Base-by-base conservation (phyloP, 2,113 vertebrate genomes). In the Oryzias javanicus region DNA sequence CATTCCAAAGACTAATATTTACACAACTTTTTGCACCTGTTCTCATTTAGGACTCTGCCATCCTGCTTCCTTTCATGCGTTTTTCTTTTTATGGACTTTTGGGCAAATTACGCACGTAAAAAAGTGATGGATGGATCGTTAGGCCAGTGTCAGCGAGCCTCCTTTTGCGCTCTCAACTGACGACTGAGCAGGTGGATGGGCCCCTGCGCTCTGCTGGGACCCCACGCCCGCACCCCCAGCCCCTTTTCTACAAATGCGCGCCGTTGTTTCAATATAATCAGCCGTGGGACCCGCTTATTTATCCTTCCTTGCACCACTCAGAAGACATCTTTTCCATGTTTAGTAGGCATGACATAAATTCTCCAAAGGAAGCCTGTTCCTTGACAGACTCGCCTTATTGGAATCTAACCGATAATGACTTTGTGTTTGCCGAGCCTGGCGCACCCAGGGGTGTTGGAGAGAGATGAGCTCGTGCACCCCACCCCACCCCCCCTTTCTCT, bases 221-320 rank as follows among this genome's bases (percentile, higher is more conserved):
- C 60, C 57, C 73, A 49, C 64, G 65, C 64, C 62, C 68, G 54
- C 70, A 64, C 76, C 71, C 78, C 72, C 63, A 54, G 18, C 70
- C 73, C 72, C 72, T 82, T 73, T 82, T 73, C 82, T 80, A 86
- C 80, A 88, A 88, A 90, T 86, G 83, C 87, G 72, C 85, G 64
- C 90, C 91, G 81, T 88, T 92, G 91, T 93, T 91, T 93, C 93
- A 90, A 90, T 91, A 78, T 90, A 93, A 95, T 93, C 93, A 95
- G 90, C 90, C 74, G 54, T 81, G 84, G 84, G 81, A 89, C 80
- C 84, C 79, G 82, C 74, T 83, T 88, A 89, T 89, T 88, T 89
- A 89, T 90, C 83, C 80, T 82, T 84, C 72, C 78, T 78, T 77
- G 81, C 81, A 89, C 72, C 83, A 88, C 82, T 86, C 89, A 82